Conservation (phyloP, 1,140 invertebrate genomes). For the Papilio dardanus region DNA sequence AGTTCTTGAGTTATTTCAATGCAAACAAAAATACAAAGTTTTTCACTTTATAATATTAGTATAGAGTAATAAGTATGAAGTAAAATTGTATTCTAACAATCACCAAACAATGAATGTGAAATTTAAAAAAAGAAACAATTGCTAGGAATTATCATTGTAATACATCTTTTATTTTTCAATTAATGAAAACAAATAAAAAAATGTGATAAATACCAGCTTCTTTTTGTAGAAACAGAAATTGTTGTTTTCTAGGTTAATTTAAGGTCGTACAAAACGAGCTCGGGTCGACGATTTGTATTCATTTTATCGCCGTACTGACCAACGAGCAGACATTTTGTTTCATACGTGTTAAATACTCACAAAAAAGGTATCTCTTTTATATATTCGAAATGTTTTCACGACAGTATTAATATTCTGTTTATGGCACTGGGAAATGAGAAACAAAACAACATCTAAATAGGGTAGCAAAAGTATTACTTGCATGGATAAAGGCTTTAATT, state of each 20-base stretch:
- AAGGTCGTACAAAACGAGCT: conserved; percentile 36
- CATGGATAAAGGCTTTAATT: background rate
- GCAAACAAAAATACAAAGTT: too few species aligned
- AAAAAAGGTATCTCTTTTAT: conserved; percentile 11
- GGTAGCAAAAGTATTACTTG: background rate
- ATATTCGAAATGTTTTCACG: conserved; percentile 32
- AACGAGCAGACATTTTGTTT: conserved; percentile 30
- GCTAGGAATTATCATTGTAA: too few species aligned
- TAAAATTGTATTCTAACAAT: too few species aligned
- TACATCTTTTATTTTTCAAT: background rate
- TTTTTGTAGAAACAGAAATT: background rate
- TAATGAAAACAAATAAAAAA: conserved; percentile 5
- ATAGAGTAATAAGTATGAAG: too few species aligned
- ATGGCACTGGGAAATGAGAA: background rate
- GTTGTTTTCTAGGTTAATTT: conserved; percentile 42
- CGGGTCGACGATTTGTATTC: conserved; percentile 49
- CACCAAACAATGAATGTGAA: too few species aligned
- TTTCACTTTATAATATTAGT: too few species aligned
- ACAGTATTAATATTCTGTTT: background rate
- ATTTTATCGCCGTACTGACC: conserved; percentile 43
- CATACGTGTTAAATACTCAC: conserved; percentile 18
- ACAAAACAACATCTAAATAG: background rate
- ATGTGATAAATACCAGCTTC: background rate
- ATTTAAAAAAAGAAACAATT: too few species aligned
- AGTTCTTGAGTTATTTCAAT: too few species aligned